A percentile compares a stretch with the other conserved stretches of the same genome.
phyloP scores from a whole-genome alignment of 2,888 invertebrate genomes.

The Allophyes oxyacanthae region DNA sequence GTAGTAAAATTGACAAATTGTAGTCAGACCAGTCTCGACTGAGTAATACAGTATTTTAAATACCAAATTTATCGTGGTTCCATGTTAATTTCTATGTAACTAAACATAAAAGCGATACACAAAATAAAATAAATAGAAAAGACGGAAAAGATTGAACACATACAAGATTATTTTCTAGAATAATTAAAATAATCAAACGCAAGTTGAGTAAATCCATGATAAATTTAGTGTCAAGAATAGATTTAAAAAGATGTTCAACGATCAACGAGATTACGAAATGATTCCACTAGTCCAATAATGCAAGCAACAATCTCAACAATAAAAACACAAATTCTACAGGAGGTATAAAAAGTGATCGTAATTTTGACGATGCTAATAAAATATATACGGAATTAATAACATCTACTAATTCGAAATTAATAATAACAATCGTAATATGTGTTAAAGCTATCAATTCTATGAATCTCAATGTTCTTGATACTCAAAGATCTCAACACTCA shows the following conservation, averaged over 20 bases:
- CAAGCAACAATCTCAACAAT: conserved; percentile 41
- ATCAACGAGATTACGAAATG: conserved; percentile 49
- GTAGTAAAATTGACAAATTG: conserved; percentile 74
- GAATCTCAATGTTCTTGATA: conserved; percentile 35
- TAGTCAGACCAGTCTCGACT: conserved; percentile 59
- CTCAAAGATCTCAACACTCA: conserved; percentile 16
- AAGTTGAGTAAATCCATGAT: conserved; percentile 33
- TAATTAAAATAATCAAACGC: conserved; percentile 49
- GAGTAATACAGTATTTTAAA: conserved; percentile 66
- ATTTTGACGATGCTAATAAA: conserved; percentile 52
- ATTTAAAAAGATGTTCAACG: conserved; percentile 51
- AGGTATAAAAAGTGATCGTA: conserved; percentile 31
- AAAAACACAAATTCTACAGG: conserved; percentile 42
- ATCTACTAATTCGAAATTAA: conserved; percentile 34
- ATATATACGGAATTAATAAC: conserved; percentile 41
- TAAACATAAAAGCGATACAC: conserved; percentile 43
- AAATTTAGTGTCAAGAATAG: conserved; percentile 44
- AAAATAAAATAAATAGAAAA: conserved; percentile 37
- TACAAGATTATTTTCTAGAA: conserved; percentile 21
- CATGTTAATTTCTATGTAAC: conserved; percentile 58
- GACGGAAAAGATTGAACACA: conserved; percentile 38
- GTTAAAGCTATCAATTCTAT: conserved; percentile 26
- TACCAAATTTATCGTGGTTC: conserved; percentile 62
- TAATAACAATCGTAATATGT: conserved; percentile 25
- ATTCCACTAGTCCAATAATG: conserved; percentile 24